Conservation (phyloP, 2,797 vertebrate genomes). For the Peromyscus melanophrys region DNA sequence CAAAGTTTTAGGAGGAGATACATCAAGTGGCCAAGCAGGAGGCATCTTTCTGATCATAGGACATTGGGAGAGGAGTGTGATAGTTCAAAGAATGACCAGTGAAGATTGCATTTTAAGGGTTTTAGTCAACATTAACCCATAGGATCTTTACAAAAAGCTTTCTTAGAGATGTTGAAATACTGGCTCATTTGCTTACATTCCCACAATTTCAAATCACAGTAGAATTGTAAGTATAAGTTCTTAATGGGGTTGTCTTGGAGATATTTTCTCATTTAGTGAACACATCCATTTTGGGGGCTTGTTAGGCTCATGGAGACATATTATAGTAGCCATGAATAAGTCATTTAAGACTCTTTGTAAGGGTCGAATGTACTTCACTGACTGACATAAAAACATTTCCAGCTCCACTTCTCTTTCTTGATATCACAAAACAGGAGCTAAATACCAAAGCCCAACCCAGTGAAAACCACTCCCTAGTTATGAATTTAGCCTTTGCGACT, state of each 20-base stretch:
- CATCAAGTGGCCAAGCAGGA: not conserved
- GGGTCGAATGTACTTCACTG: not conserved
- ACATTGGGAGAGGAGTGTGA: not conserved
- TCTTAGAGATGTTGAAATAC: not conserved
- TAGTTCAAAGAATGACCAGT: not conserved
- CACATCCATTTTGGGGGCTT: not conserved
- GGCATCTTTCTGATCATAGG: not conserved
- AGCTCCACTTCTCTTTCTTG: not conserved
- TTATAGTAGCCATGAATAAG: not conserved
- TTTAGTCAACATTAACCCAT: not conserved
- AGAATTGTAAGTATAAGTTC: not conserved
- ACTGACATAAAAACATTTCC: not conserved
- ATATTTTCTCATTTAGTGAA: constrained; percentile 1
- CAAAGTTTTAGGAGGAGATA: constrained; percentile 22
- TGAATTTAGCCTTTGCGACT: not conserved
- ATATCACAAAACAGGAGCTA: not conserved
- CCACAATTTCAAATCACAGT: not conserved
- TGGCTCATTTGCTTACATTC: not conserved
- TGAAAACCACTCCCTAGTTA: not conserved
- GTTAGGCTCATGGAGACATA: not conserved
- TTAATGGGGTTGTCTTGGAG: constrained; percentile 53
- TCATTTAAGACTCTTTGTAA: not conserved
- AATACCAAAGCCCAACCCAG: not conserved
- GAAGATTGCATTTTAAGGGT: not conserved
- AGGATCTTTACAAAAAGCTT: not conserved